Evolutionary conservation across 2,888 invertebrate genomes (phyloP).

Genomic region (Oasisia sp.): DNA sequence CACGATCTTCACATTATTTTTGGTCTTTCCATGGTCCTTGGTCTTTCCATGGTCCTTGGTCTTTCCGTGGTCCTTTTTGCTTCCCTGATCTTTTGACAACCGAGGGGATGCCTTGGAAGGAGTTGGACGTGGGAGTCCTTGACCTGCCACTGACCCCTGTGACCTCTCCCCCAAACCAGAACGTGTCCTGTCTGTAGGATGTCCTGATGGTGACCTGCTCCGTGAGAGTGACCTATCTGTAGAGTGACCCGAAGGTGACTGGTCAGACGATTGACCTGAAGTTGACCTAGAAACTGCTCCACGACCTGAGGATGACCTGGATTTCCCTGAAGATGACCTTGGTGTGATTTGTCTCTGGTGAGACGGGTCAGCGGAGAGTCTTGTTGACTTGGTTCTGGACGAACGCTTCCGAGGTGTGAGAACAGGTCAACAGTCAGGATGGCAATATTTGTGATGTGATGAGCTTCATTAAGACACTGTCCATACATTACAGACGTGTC

Average conservation of each 20-base stretch:
- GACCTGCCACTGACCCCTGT: background rate
- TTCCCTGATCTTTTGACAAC: background rate
- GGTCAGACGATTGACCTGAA: background rate
- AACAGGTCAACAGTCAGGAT: background rate
- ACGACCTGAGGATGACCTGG: background rate
- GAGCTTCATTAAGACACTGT: background rate
- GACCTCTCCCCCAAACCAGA: background rate
- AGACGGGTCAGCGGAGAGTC: background rate
- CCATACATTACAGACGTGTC: background rate
- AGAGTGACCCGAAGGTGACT: background rate
- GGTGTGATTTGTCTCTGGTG: background rate
- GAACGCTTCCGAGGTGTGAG: background rate
- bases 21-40: background rate
- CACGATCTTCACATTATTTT: background rate
- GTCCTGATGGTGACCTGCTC: conserved; percentile 8
- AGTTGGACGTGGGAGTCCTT: background rate
- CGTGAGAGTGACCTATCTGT: background rate
- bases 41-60: background rate
- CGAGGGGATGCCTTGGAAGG: background rate
- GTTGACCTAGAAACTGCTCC: background rate
- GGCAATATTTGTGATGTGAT: background rate
- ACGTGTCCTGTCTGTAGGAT: background rate
- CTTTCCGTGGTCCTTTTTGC: background rate
- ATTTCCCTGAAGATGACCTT: background rate
- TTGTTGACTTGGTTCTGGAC: background rate